Evolutionary conservation across 2,888 invertebrate genomes (phyloP).

Genomic region (Nemotelus nigrinus): DNA sequence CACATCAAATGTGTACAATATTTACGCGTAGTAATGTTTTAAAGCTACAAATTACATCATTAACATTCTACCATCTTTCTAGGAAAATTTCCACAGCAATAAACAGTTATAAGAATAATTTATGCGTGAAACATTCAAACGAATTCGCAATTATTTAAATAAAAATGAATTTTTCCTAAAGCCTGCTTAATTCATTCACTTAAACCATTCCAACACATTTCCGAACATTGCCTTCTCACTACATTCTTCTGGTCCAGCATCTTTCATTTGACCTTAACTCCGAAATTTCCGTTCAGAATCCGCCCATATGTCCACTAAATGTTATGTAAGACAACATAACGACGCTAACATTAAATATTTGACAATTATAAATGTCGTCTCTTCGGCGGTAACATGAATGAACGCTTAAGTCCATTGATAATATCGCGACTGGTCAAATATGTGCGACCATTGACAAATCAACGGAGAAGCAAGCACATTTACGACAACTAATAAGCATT

Average conservation of each 20-base stretch:
- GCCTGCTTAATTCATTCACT: too few species aligned
- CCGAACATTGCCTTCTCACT: not conserved
- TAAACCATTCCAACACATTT: not conserved
- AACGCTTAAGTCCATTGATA: constrained; percentile 4
- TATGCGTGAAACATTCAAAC: too few species aligned
- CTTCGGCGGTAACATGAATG: constrained; percentile 8
- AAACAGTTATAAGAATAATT: too few species aligned
- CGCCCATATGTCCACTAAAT: not conserved
- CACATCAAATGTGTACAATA: too few species aligned
- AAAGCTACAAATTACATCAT: too few species aligned
- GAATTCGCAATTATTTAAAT: too few species aligned
- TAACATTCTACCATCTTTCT: too few species aligned
- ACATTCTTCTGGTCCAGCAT: not conserved
- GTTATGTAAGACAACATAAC: constrained; percentile 10
- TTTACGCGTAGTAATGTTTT: too few species aligned
- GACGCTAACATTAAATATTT: not conserved
- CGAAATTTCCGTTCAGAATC: not conserved
- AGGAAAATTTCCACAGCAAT: too few species aligned
- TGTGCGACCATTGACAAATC: too few species aligned
- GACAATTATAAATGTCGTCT: constrained; percentile 23
- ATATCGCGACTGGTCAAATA: not conserved
- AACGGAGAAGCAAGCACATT: too few species aligned
- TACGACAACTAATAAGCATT: not conserved
- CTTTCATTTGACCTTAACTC: not conserved
- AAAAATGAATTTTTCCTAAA: too few species aligned